Conservation (phyloP, 2,888 invertebrate species). For the Spisula subtruncata region DNA sequence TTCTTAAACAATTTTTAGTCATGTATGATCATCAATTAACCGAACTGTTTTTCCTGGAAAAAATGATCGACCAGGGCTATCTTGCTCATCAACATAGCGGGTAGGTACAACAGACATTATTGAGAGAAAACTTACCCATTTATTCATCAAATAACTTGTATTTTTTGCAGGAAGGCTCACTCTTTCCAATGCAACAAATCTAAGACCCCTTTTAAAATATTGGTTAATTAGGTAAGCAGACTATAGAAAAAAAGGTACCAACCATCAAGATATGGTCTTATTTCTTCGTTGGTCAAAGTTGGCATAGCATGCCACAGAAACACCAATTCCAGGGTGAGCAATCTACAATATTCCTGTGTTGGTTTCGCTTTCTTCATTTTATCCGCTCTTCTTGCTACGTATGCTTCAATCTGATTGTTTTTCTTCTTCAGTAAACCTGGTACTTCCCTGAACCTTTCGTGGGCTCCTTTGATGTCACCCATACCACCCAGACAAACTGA, state of each 20-base stretch:
- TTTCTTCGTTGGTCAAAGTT: constrained; percentile 79
- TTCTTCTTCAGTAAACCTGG: constrained; percentile 87
- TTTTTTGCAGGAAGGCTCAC: no score
- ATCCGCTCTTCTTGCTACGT: constrained; percentile 87
- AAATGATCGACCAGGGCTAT: no score
- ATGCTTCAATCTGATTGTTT: constrained; percentile 88
- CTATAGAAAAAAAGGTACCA: constrained; percentile 7
- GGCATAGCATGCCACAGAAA: constrained; percentile 92
- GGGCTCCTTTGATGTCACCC: constrained; percentile 88
- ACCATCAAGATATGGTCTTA: constrained; percentile 84
- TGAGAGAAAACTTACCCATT: not conserved
- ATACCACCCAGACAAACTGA: constrained; percentile 89
- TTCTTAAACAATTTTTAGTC: no score
- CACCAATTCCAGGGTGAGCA: constrained; percentile 91
- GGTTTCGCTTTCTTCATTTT: constrained; percentile 85
- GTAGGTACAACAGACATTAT: no score
- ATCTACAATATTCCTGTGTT: constrained; percentile 88
- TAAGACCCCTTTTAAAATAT: no score
- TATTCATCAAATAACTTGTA: no score
- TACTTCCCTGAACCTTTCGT: constrained; percentile 87
- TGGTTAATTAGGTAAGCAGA: no score
- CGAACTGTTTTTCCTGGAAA: no score
- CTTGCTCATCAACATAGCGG: no score
- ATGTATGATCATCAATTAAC: no score
- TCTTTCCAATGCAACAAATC: no score